These are phyloP conservation scores for Akabosia matsudoensis DNA, from an alignment of 1,140 invertebrate genomes.

Conservation along the genomic window DNA sequence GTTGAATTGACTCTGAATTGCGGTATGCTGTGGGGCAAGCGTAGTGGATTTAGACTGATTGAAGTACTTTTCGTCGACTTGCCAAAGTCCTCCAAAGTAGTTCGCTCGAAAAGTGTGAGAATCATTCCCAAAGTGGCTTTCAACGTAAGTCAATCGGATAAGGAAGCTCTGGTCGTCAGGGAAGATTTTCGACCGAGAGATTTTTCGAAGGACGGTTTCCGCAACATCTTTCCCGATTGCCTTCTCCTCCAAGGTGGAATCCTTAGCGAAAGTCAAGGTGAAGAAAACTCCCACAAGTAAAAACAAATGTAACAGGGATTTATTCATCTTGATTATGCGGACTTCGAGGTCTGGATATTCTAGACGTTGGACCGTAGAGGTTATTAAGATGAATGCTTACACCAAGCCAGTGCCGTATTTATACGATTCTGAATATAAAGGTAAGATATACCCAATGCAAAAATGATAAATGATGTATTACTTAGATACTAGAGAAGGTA, in stretches of 20 bases:
- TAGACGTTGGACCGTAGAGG: too few species aligned
- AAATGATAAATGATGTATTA: too few species aligned
- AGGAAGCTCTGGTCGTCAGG: constrained; percentile 47
- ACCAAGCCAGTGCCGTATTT: too few species aligned
- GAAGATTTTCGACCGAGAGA: constrained; percentile 15
- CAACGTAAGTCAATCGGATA: constrained; percentile 18
- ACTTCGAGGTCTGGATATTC: too few species aligned
- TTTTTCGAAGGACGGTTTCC: constrained; percentile 29
- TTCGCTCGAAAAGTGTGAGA: background rate
- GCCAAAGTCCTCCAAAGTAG: constrained; percentile 33
- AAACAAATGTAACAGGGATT: too few species aligned
- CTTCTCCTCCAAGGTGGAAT: constrained; percentile 2
- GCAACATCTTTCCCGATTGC: constrained; percentile 25
- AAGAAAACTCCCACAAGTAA: too few species aligned
- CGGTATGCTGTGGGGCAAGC: background rate
- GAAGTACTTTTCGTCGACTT: constrained; percentile 12
- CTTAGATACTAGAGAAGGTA: too few species aligned
- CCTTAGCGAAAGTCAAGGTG: constrained; percentile 12
- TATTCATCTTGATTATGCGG: too few species aligned
- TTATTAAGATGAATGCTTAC: too few species aligned
- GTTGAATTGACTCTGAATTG: background rate
- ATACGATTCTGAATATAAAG: too few species aligned
- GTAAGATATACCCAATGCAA: too few species aligned
- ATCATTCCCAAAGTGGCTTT: constrained; percentile 26
- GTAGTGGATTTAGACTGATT: background rate